A percentile compares a stretch with the other conserved stretches of the same genome.
Evolutionary conservation across 2,113 vertebrate species (phyloP).

Genomic region (Nycticebus coucang): DNA sequence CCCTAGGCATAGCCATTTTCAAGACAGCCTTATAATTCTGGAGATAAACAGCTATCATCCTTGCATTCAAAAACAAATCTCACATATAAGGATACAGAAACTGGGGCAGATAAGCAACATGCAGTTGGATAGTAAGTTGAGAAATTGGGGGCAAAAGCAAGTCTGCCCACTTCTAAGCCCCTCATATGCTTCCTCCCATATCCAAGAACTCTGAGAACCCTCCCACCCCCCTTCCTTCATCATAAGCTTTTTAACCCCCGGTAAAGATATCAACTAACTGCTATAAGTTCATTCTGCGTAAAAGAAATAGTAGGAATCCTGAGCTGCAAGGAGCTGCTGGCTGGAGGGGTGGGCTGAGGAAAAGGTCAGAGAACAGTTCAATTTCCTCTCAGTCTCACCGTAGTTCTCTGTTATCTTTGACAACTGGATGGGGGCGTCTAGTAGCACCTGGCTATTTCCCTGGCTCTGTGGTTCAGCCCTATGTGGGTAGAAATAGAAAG

Average conservation of each 20-base stretch:
- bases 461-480: slow-evolving; percentile 84
- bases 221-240: background rate
- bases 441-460: slow-evolving; percentile 88
- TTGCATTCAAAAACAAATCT: background rate
- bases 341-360: background rate
- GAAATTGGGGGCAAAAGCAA: background rate
- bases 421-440: slow-evolving; percentile 96
- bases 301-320: background rate
- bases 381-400: slow-evolving; percentile 84
- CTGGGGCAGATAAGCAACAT: background rate
- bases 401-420: slow-evolving; percentile 92
- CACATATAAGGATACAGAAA: background rate
- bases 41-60: background rate
- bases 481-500: background rate
- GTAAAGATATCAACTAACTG: slow-evolving; percentile 5
- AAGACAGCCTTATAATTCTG: background rate
- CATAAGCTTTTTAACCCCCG: background rate
- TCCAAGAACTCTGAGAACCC: background rate
- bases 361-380: background rate
- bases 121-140: background rate
- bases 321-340: background rate
- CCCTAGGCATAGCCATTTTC: background rate
- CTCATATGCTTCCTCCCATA: background rate
- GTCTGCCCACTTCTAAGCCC: background rate
- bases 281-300: background rate